Conservation (phyloP, 2,888 invertebrate species). For the Zaprionus obscuricornis region DNA sequence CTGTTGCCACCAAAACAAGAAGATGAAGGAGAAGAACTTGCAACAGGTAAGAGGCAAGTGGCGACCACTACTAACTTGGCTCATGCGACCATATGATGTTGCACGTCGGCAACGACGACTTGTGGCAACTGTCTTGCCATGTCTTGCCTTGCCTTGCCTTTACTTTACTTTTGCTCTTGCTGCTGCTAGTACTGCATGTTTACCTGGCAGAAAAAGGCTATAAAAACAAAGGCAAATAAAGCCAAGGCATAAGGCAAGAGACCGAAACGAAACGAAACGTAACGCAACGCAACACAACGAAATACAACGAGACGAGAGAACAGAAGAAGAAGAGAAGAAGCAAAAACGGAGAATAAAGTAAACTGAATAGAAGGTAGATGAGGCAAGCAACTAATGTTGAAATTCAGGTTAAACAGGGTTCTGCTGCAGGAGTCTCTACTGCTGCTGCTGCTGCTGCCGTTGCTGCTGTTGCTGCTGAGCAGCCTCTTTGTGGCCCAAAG, state of each 20-base stretch:
- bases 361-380: constrained; percentile 28
- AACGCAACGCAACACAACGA: constrained; percentile 12
- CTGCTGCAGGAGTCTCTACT: constrained; percentile 8
- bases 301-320: constrained; percentile 8
- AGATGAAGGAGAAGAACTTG: constrained; percentile 13
- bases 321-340: constrained; percentile 11
- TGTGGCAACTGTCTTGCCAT: constrained; percentile 30
- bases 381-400: constrained; percentile 76
- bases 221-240: constrained; percentile 75
- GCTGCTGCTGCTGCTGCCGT: constrained; percentile 15
- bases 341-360: neutral
- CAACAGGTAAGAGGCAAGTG: constrained; percentile 31
- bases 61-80: too few relatives aligned
- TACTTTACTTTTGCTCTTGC: too few relatives aligned
- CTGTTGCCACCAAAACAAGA: constrained; percentile 23
- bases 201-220: constrained; percentile 72
- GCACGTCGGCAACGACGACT: constrained; percentile 33
- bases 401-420: constrained; percentile 79
- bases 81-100: constrained; percentile 49
- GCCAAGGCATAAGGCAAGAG: constrained; percentile 38
- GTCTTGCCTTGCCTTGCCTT: too few relatives aligned
- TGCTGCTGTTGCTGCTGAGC: too few relatives aligned
- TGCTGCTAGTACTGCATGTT: constrained; percentile 44
- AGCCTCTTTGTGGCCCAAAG: too few relatives aligned
- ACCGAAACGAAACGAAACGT: constrained; percentile 7